These are phyloP conservation scores for Laticauda colubrina DNA, from an alignment of 2,113 vertebrate species.

Conservation along the genomic window DNA sequence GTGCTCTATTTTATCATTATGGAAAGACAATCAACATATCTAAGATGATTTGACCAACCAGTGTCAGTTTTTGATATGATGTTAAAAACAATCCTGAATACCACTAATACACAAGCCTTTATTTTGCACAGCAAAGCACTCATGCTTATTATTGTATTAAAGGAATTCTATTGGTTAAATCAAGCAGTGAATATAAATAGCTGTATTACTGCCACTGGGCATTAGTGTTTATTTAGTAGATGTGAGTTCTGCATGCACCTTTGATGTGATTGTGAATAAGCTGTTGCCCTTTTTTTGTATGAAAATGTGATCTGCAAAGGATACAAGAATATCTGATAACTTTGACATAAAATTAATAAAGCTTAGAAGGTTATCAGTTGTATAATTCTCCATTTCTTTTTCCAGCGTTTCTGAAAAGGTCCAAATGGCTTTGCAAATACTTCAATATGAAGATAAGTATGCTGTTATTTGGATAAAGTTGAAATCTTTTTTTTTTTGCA, in stretches of 20 bases:
- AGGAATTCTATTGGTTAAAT: conserved; percentile 82
- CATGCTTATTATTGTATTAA: conserved; percentile 83
- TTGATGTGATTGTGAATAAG: conserved; percentile 77
- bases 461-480: conserved; percentile 35
- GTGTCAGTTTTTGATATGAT: conserved; percentile 73
- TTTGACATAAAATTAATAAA: conserved; percentile 78
- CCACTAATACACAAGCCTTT: conserved; percentile 66
- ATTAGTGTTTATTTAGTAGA: conserved; percentile 81
- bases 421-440: conserved; percentile 44
- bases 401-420: conserved; percentile 37
- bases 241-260: conserved; percentile 72
- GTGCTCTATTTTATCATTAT: conserved; percentile 69
- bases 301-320: conserved; percentile 77
- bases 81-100: conserved; percentile 72
- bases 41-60: conserved; percentile 66
- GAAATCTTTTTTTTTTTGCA: conserved; percentile 25
- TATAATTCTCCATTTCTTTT: conserved; percentile 41
- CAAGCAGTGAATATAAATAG: conserved; percentile 83
- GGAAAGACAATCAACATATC: conserved; percentile 74
- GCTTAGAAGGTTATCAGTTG: conserved; percentile 67
- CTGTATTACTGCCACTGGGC: conserved; percentile 80
- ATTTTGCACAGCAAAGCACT: conserved; percentile 68
- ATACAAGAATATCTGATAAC: conserved; percentile 70
- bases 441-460: conserved; percentile 39
- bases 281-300: conserved; percentile 72